These are phyloP conservation scores for Sander lucioperca DNA, from an alignment of 2,113 vertebrate genomes.

Conservation along the genomic window DNA sequence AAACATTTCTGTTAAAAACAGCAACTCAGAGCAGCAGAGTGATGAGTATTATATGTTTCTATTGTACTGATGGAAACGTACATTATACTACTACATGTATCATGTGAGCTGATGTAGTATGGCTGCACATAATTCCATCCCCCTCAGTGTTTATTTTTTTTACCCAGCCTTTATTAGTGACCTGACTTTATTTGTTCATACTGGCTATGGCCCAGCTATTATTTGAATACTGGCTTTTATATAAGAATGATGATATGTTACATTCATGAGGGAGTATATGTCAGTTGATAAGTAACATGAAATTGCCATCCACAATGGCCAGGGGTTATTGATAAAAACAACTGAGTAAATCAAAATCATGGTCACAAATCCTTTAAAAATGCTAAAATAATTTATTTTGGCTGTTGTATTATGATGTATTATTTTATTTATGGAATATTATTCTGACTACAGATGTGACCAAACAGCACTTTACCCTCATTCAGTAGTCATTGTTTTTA, in stretches of 20 bases:
- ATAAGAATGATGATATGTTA: not conserved
- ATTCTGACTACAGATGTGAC: not conserved
- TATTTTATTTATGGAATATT: not conserved
- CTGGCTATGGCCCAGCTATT: not conserved
- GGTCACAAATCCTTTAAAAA: not conserved
- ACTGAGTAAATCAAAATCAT: not conserved
- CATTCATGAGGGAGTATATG: not conserved
- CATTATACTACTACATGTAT: not conserved
- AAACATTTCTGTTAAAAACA: not conserved
- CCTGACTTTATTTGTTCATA: no score
- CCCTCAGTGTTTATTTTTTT: not conserved
- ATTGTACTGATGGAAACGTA: not conserved
- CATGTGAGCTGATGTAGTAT: not conserved
- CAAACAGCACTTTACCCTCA: not conserved
- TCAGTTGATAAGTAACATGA: not conserved
- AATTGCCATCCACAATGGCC: not conserved
- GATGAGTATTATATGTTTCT: not conserved
- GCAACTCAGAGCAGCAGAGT: not conserved
- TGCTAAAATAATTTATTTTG: not conserved
- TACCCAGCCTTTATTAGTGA: not conserved
- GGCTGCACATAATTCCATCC: not conserved
- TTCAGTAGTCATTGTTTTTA: not conserved
- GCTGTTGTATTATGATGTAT: not conserved
- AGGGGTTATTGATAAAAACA: not conserved
- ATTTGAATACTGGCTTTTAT: not conserved